Conservation (phyloP, 2,888 invertebrate species). For the Aphodius sticticus region DNA sequence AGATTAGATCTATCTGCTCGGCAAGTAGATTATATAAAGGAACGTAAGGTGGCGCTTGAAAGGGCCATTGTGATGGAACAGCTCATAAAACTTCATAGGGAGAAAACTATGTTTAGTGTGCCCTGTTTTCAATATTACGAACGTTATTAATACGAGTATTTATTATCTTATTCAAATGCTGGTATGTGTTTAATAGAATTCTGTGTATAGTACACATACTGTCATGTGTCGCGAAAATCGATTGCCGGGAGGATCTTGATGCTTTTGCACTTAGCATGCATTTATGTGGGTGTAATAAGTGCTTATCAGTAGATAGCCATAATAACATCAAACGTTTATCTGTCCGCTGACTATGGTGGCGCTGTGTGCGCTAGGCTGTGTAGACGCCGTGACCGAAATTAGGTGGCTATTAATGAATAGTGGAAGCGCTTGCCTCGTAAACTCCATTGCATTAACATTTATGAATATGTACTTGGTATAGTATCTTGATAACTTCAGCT, state of each 20-base stretch:
- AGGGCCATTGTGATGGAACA: not conserved
- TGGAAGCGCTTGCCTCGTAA: slow-evolving; percentile 4
- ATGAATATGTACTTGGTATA: not conserved
- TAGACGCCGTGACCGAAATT: not conserved
- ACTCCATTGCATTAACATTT: not conserved
- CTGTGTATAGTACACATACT: not conserved
- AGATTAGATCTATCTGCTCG: slow-evolving; percentile 4
- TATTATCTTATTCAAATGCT: too few species aligned
- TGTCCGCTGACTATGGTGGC: not conserved
- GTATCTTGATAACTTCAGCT: not conserved
- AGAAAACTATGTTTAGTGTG: not conserved
- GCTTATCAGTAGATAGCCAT: slow-evolving; percentile 20
- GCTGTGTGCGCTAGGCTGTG: not conserved
- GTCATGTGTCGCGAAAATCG: not conserved
- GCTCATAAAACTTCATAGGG: not conserved
- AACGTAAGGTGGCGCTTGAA: not conserved
- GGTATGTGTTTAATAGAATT: too few species aligned
- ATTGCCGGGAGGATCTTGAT: not conserved
- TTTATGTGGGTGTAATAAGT: slow-evolving; percentile 19
- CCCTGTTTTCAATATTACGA: not conserved
- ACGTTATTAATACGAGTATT: not conserved
- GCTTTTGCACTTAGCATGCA: slow-evolving; percentile 14
- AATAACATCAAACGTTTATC: slow-evolving; percentile 19
- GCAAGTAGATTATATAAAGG: not conserved
- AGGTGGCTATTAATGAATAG: slow-evolving; percentile 4